Percentiles rank a stretch among this genome's conserved stretches.
phyloP scores from a whole-genome alignment of 2,888 invertebrate genomes.

The Epistrophe eligans region DNA sequence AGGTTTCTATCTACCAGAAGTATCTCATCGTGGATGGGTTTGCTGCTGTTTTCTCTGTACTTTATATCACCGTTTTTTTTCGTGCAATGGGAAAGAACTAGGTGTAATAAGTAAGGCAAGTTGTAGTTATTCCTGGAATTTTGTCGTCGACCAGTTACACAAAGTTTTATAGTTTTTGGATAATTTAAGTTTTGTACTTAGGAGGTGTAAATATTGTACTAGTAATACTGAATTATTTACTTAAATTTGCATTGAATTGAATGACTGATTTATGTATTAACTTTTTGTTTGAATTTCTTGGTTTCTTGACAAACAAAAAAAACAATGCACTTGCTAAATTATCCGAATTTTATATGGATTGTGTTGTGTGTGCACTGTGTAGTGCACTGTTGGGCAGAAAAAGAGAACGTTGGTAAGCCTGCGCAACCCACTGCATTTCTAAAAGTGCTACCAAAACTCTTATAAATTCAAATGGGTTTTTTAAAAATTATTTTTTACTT shows the following conservation, averaged over 20 bases:
- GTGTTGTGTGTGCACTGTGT: no score
- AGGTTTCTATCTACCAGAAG: constrained; percentile 45
- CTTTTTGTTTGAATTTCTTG: constrained; percentile 2
- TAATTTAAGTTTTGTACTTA: neutral
- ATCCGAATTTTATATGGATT: neutral
- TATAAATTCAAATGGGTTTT: no score
- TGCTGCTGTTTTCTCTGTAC: constrained; percentile 26
- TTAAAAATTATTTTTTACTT: no score
- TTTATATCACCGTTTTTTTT: constrained; percentile 6
- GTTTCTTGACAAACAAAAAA: constrained; percentile 24
- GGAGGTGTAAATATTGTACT: neutral
- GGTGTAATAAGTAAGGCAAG: constrained; percentile 41
- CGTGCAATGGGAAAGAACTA: constrained; percentile 49
- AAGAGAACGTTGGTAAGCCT: constrained; percentile 4
- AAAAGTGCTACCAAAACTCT: neutral
- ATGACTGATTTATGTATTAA: neutral
- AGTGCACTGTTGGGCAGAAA: neutral
- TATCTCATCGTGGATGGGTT: constrained; percentile 37
- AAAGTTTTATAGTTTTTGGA: neutral
- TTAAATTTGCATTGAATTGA: neutral
- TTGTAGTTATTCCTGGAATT: constrained; percentile 55
- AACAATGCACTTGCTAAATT: constrained; percentile 35
- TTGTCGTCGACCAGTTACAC: constrained; percentile 9
- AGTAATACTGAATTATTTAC: constrained; percentile 5
- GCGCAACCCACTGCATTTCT: neutral